Evolutionary conservation across 1,140 invertebrate species (phyloP).

Genomic region (Bombus polaris): DNA sequence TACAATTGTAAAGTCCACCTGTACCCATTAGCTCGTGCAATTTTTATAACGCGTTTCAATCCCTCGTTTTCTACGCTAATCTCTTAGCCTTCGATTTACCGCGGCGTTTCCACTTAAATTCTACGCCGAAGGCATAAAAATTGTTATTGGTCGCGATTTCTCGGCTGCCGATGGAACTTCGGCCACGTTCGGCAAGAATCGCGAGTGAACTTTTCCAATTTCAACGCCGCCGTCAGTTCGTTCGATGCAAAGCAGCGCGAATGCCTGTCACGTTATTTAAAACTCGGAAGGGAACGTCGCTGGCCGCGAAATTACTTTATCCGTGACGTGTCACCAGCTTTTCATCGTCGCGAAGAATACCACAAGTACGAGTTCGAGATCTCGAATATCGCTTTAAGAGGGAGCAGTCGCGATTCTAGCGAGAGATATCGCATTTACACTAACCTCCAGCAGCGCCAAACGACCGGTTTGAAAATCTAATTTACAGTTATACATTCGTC

Average conservation of each 20-base stretch:
- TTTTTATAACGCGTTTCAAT: neutral
- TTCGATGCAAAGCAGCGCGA: neutral
- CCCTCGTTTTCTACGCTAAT: too few relatives aligned
- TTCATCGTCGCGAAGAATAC: neutral
- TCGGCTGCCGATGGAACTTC: neutral
- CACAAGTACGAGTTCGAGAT: too few relatives aligned
- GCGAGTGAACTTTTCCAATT: constrained; percentile 15
- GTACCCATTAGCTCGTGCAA: too few relatives aligned
- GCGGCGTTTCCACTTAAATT: neutral
- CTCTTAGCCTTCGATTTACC: neutral
- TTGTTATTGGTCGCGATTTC: neutral
- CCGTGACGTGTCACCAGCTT: neutral
- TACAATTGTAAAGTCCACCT: too few relatives aligned
- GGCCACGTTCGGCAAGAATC: neutral
- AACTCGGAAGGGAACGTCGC: neutral
- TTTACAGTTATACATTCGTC: too few relatives aligned
- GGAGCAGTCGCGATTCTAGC: too few relatives aligned
- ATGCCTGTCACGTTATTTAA: constrained; percentile 5
- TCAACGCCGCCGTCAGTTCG: neutral
- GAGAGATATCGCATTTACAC: too few relatives aligned
- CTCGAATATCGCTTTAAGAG: too few relatives aligned
- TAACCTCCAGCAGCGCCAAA: too few relatives aligned
- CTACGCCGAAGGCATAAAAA: neutral
- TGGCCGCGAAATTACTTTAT: neutral
- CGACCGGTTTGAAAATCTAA: too few relatives aligned